Evolutionary conservation across 2,113 vertebrate species (phyloP).

Genomic region (Herpetotheres cachinnans): DNA sequence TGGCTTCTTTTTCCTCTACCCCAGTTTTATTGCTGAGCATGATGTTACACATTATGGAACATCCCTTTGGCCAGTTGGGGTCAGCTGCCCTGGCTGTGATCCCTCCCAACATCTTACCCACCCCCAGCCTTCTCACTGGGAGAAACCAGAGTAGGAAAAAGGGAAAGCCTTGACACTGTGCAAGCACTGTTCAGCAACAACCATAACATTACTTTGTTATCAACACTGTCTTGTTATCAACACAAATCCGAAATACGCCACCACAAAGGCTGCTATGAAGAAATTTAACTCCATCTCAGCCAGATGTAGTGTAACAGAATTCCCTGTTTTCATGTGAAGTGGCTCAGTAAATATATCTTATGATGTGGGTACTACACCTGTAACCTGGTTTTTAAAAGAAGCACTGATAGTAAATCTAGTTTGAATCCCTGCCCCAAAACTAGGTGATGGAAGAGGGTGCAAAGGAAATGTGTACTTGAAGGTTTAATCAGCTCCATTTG

Average conservation of each 20-base stretch:
- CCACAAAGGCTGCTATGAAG: background rate
- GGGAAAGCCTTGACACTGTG: background rate
- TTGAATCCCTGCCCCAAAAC: background rate
- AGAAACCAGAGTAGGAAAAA: background rate
- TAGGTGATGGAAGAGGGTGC: background rate
- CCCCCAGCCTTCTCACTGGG: background rate
- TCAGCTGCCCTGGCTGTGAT: background rate
- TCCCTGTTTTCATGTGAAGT: background rate
- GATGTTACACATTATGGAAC: background rate
- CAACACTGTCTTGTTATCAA: background rate
- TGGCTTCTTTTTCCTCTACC: background rate
- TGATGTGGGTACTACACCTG: too few species aligned
- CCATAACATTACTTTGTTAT: too few species aligned
- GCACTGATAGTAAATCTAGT: background rate
- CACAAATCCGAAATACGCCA: background rate
- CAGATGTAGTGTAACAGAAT: background rate
- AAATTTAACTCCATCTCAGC: background rate
- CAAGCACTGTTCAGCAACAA: background rate
- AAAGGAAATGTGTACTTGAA: background rate
- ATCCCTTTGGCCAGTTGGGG: background rate
- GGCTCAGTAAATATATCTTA: background rate
- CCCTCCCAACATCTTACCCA: background rate
- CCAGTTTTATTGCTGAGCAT: too few species aligned
- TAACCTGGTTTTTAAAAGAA: background rate
- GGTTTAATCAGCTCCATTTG: background rate